These are phyloP conservation scores for Eremophila alpestris DNA, from an alignment of 2,797 vertebrate genomes.

Conservation along the genomic window DNA sequence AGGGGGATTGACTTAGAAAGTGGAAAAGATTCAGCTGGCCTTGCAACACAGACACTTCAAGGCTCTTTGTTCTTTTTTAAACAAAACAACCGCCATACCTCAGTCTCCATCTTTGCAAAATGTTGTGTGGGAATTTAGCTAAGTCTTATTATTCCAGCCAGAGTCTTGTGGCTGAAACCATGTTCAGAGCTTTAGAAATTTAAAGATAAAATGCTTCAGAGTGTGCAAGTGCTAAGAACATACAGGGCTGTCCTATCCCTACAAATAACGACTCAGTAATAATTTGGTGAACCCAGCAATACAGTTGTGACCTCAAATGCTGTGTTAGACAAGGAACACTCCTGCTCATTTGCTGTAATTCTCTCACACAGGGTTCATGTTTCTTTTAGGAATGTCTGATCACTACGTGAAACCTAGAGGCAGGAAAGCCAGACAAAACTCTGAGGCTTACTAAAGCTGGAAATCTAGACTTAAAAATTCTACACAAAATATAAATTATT, in stretches of 20 bases:
- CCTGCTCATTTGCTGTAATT: neutral
- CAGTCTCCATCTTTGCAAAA: neutral
- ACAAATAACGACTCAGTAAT: neutral
- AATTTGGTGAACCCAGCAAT: conserved; percentile 15
- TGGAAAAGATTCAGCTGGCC: neutral
- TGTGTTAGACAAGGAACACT: conserved; percentile 6
- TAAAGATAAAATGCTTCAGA: conserved; percentile 12
- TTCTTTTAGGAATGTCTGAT: conserved; percentile 36
- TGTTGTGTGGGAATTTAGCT: neutral
- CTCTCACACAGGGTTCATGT: neutral
- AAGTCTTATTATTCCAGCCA: neutral
- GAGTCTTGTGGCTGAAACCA: neutral
- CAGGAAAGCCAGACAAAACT: conserved; percentile 42
- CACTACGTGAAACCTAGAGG: neutral
- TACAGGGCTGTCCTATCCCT: neutral
- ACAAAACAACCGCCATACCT: neutral
- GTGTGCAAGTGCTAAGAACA: neutral
- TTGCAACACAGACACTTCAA: neutral
- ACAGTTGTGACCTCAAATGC: neutral
- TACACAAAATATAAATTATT: conserved; percentile 66
- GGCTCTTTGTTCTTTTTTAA: neutral
- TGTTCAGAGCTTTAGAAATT: neutral
- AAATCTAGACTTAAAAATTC: conserved; percentile 41
- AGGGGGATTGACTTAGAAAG: neutral
- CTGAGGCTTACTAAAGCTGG: conserved; percentile 5